Conservation (phyloP, 2,888 invertebrate species). For the Calliphora vomitoria region DNA sequence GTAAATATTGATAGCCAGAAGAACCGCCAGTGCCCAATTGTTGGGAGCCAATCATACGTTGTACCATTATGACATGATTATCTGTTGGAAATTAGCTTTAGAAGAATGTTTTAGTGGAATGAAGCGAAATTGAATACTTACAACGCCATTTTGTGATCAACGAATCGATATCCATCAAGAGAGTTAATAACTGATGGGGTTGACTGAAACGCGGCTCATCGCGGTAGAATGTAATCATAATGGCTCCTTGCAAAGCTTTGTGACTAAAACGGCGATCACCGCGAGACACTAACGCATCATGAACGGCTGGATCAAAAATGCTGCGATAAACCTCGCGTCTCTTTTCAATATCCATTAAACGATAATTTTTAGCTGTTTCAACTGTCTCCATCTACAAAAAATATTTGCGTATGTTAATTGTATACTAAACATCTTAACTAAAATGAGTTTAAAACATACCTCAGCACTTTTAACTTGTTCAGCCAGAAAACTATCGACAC, state of each 20-base stretch:
- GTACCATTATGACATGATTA: conserved; percentile 99
- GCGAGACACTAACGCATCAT: conserved; percentile 92
- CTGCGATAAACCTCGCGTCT: conserved; percentile 94
- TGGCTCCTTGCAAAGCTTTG: conserved; percentile 96
- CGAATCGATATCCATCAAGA: conserved; percentile 99
- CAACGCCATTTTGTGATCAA: conserved; percentile 99
- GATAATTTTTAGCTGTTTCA: conserved; percentile 88
- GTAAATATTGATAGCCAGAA: conserved; percentile 98
- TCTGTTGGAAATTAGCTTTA: conserved; percentile 87
- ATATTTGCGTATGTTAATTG: not conserved
- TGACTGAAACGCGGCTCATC: conserved; percentile 99
- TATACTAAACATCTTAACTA: not conserved
- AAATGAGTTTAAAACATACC: conserved; percentile 78
- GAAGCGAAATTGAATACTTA: conserved; percentile 85
- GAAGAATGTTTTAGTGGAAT: not conserved
- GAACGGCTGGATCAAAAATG: conserved; percentile 93
- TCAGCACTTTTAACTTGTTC: conserved; percentile 88
- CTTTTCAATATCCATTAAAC: conserved; percentile 91
- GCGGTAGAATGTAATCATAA: conserved; percentile 98
- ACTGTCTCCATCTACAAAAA: conserved; percentile 86
- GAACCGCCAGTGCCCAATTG: conserved; percentile 98
- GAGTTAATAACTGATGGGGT: conserved; percentile 96
- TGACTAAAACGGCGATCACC: conserved; percentile 92
- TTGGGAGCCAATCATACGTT: conserved; percentile 99
- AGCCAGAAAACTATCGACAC: conserved; percentile 89